Conservation (phyloP, 2,888 invertebrate species). For the Macrosoma leucophasiata region DNA sequence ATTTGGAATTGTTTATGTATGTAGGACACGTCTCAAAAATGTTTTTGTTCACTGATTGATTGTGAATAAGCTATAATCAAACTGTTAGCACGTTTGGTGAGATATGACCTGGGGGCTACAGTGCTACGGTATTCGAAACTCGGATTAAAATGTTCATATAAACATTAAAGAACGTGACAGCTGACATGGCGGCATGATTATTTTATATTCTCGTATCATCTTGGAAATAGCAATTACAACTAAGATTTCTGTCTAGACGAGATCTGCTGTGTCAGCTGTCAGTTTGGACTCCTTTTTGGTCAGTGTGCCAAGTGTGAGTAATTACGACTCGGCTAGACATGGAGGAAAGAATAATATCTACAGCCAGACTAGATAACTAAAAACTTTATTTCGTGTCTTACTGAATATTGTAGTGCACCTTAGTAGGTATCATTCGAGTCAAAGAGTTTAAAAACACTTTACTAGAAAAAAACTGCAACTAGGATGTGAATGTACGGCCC, state of each 20-base stretch:
- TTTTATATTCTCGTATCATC: too few species aligned
- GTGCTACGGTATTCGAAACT: slow-evolving; percentile 1
- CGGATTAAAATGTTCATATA: slow-evolving; percentile 2
- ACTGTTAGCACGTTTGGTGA: slow-evolving; percentile 7
- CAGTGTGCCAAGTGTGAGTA: slow-evolving; percentile 53
- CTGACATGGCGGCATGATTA: slow-evolving; percentile 8
- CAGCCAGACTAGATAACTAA: too few species aligned
- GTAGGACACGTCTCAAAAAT: too few species aligned
- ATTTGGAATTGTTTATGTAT: too few species aligned
- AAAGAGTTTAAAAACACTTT: too few species aligned
- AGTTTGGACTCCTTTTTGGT: slow-evolving; percentile 41
- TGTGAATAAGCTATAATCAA: slow-evolving; percentile 4
- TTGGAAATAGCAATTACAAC: too few species aligned
- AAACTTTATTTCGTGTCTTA: too few species aligned
- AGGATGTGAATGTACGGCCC: too few species aligned
- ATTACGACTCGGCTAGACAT: slow-evolving; percentile 38
- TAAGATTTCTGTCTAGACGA: slow-evolving; percentile 22
- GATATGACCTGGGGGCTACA: slow-evolving; percentile 2
- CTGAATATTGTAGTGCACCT: too few species aligned
- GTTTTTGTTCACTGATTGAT: too few species aligned
- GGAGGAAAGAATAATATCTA: slow-evolving; percentile 34
- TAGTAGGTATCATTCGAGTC: too few species aligned
- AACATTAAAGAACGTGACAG: slow-evolving; percentile 6
- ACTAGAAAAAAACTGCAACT: too few species aligned
- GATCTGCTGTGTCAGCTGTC: slow-evolving; percentile 42